Conservation (phyloP, 2,888 invertebrate species). For the Schrankia costaestrigalis region DNA sequence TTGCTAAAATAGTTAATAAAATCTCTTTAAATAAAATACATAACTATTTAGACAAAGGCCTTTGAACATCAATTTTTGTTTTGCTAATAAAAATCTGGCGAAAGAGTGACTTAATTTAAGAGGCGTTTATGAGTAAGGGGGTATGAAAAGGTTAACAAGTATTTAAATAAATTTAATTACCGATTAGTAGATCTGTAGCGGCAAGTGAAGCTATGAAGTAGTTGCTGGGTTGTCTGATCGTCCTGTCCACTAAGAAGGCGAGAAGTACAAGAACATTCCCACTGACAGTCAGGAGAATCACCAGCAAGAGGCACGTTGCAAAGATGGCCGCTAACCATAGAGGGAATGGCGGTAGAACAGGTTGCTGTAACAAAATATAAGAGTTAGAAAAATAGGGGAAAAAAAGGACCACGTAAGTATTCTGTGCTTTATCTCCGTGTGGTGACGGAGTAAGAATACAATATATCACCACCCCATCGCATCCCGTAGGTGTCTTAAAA, state of each 20-base stretch:
- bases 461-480: no score
- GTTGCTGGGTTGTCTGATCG: conserved; percentile 97
- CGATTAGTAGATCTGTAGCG: conserved; percentile 97
- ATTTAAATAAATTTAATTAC: conserved; percentile 63
- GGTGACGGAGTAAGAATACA: no score
- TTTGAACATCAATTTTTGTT: no score
- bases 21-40: no score
- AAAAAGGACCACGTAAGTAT: no score
- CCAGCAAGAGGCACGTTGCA: conserved; percentile 91
- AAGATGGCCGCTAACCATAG: conserved; percentile 95
- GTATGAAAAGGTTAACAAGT: not conserved
- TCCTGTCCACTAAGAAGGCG: conserved; percentile 96
- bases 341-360: conserved; percentile 91
- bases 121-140: no score
- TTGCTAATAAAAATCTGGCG: no score
- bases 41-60: no score
- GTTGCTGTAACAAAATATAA: conserved; percentile 51
- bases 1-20: no score
- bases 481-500: no score
- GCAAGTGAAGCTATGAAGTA: conserved; percentile 99
- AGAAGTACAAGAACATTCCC: conserved; percentile 97
- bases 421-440: no score
- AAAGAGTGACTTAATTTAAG: no score
- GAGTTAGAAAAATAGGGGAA: not conserved
- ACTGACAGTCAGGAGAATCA: conserved; percentile 94